Conservation (phyloP, 2,113 vertebrate genomes). For the Malurus alboscapulatus region DNA sequence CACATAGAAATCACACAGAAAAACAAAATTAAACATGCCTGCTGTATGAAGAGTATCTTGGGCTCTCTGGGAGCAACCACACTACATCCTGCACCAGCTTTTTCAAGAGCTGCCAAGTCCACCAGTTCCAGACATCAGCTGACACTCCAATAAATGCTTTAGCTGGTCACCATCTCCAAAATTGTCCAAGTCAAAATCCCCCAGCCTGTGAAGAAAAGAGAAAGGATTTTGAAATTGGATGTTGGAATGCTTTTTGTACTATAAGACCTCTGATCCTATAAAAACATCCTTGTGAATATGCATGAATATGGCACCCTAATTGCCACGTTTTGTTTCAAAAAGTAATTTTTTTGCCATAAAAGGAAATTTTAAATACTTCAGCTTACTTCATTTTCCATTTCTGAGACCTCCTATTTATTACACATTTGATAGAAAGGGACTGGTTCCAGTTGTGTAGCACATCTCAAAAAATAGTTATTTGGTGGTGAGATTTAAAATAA, state of each 20-base stretch:
- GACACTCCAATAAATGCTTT: not conserved
- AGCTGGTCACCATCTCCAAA: not conserved
- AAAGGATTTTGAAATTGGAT: not conserved
- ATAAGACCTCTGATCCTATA: not conserved
- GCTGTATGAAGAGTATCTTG: not conserved
- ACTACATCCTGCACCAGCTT: not conserved
- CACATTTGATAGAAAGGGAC: not conserved
- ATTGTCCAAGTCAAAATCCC: not conserved
- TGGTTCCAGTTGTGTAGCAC: not conserved
- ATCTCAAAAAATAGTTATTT: not conserved
- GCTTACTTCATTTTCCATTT: not conserved
- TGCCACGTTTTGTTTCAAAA: not conserved
- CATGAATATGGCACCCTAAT: not conserved
- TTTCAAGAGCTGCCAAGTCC: not conserved
- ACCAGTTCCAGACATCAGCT: not conserved
- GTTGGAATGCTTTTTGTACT: not conserved
- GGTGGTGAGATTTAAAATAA: not conserved
- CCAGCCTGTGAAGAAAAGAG: not conserved
- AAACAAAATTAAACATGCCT: not conserved
- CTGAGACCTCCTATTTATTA: not conserved
- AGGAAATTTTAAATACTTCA: not conserved
- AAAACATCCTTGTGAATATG: not conserved
- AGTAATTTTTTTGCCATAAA: not conserved
- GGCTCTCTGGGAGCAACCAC: not conserved
- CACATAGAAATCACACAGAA: not conserved